phyloP scores from a whole-genome alignment of 2,113 vertebrate species.

The Callorhinus ursinus region DNA sequence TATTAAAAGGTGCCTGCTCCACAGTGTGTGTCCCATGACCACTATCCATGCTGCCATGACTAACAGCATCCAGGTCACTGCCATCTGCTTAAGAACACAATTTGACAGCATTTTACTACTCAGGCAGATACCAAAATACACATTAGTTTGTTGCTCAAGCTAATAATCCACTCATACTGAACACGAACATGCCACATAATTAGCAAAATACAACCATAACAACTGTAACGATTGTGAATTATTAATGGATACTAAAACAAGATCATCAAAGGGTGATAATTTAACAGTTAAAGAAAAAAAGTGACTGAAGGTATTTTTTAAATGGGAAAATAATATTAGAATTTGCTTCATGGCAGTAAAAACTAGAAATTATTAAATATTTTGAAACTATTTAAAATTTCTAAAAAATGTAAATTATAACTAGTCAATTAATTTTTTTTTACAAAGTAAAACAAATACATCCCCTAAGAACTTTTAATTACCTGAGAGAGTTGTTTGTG shows the following conservation, averaged over 20 bases:
- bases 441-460: slow-evolving; percentile 1
- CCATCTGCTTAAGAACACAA: slow-evolving; percentile 87
- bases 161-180: slow-evolving; percentile 30
- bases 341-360: slow-evolving; percentile 34
- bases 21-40: slow-evolving; percentile 88
- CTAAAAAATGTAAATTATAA: slow-evolving; percentile 3
- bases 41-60: slow-evolving; percentile 92
- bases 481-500: slow-evolving; percentile 92
- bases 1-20: slow-evolving; percentile 89
- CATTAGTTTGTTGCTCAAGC: slow-evolving; percentile 51
- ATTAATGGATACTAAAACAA: slow-evolving; percentile 14
- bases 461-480: slow-evolving; percentile 57
- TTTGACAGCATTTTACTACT: slow-evolving; percentile 76
- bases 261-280: not conserved
- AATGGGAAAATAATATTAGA: slow-evolving; percentile 38
- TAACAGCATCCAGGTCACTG: slow-evolving; percentile 92
- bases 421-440: slow-evolving; percentile 39
- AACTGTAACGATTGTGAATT: slow-evolving; percentile 32
- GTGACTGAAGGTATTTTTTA: not conserved
- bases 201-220: slow-evolving; percentile 48
- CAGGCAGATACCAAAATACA: slow-evolving; percentile 43
- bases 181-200: not conserved
- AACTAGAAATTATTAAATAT: slow-evolving; percentile 46
- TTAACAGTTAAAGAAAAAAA: not conserved
- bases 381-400: slow-evolving; percentile 47